Conservation (phyloP, 2,888 invertebrate genomes). For the Adela reaumurella region DNA sequence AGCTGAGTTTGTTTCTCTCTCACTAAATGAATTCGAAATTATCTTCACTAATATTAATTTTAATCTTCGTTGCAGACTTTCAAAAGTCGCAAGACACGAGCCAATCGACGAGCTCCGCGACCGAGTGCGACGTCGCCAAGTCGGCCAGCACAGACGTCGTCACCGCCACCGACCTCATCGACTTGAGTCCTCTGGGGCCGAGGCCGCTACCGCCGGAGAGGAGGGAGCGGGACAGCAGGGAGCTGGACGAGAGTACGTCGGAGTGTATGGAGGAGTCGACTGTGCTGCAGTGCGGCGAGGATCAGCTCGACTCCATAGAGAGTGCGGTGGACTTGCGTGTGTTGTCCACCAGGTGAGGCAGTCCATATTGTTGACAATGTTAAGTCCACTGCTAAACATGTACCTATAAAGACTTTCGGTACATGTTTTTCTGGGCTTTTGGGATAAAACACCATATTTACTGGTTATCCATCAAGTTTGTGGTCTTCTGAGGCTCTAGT, state of each 20-base stretch:
- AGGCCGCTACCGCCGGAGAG: slow-evolving; percentile 16
- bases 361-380: too few species aligned
- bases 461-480: too few species aligned
- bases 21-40: too few species aligned
- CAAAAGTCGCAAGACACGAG: slow-evolving; percentile 40
- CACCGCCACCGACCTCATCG: slow-evolving; percentile 41
- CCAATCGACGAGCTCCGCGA: slow-evolving; percentile 38
- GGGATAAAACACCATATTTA: too few species aligned
- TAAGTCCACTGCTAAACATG: too few species aligned
- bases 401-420: too few species aligned
- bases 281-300: slow-evolving; percentile 21
- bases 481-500: too few species aligned
- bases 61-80: slow-evolving; percentile 20
- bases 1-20: too few species aligned
- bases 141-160: slow-evolving; percentile 26
- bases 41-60: neutral
- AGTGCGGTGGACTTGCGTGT: slow-evolving; percentile 33
- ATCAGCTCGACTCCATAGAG: slow-evolving; percentile 46
- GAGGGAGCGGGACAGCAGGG: slow-evolving; percentile 14
- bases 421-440: too few species aligned
- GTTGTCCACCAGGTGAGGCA: slow-evolving; percentile 21
- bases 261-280: neutral
- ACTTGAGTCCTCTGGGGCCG: slow-evolving; percentile 39
- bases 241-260: neutral
- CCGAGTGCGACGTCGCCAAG: slow-evolving; percentile 17